Evolutionary conservation across 2,113 vertebrate species (phyloP), one percentile per base, ranked within the genome.

Genomic region (Aegotheles bennettii): DNA sequence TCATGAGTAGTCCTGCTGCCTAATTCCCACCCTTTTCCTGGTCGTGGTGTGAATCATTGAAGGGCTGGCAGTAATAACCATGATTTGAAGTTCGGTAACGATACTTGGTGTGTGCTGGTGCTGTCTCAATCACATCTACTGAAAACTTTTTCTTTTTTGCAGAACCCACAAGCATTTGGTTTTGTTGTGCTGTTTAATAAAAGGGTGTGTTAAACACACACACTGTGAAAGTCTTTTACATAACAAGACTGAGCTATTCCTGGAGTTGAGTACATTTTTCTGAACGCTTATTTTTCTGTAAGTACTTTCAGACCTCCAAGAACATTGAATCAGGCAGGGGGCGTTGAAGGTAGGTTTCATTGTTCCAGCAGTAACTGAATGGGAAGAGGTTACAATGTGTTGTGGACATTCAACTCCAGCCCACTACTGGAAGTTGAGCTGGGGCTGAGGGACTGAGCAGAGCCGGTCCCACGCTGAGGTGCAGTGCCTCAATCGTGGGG

Each of bases 21-120:
- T 2, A 2, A 15, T 4, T 24, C 3, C 43, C 25, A 3, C 4
- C 0, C 36, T 38, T 10, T 18, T 15, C 68, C 23, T 10, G 3
- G 10, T 35, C 2, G 0, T 2, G 23, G 42, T 23, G 29, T 70
- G 29, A n/a, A 25, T 29, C 23, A 75, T 26, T 26, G 23, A 33
- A 47, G 47, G 38, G 11, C 29, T 33, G 10, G 29, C 50, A 45
- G 24, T 18, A 59, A 51, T 28, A 28, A 36, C 8, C 24, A 11
- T 36, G 13, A 61, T 42, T 25, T 54, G 13, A 60, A 61, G 53
- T 28, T 48, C 61, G 43, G 38, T 40, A 51, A 29, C 1, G 10
- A 35, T 60, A 6, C 51, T 78, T 7, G 13, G 1, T 5, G 38
- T 33, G 18, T 36, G 51, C 45, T 76, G 6, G 42, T 71, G 11